Conservation (phyloP, 1,140 invertebrate species). For the Microplitis mediator region DNA sequence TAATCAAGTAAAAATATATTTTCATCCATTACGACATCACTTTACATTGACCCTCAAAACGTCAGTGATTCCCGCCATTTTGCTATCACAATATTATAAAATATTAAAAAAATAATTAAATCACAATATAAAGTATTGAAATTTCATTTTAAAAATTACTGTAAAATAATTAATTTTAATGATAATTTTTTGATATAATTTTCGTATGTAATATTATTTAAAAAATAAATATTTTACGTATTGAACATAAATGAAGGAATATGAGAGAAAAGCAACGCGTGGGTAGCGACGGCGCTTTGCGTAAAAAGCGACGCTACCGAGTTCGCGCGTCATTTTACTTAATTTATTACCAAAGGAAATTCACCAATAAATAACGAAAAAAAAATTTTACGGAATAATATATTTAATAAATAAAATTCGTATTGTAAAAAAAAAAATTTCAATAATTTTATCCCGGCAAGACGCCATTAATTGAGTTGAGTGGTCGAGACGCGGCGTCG, state of each 20-base stretch:
- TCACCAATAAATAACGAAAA: not conserved
- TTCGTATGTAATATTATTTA: not conserved
- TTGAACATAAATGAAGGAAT: conserved; percentile 1
- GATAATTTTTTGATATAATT: not conserved
- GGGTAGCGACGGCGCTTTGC: conserved; percentile 27
- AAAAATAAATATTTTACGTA: not conserved
- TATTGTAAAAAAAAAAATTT: not conserved
- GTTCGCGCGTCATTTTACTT: conserved; percentile 21
- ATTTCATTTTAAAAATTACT: not conserved
- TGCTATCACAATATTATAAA: conserved; percentile 11
- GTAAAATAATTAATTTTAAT: not conserved
- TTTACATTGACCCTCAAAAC: not conserved
- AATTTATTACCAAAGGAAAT: not conserved
- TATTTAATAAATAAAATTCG: not conserved
- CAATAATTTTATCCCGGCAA: not conserved
- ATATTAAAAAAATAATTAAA: conserved; percentile 4
- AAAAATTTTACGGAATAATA: not conserved
- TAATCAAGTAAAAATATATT: not conserved
- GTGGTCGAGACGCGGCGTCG: conserved; percentile 23
- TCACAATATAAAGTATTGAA: not conserved
- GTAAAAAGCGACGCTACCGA: conserved; percentile 18
- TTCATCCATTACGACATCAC: not conserved
- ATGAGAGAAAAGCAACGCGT: conserved; percentile 22
- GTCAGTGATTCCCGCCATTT: conserved; percentile 26
- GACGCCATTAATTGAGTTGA: conserved; percentile 25